phyloP scores from a whole-genome alignment of 1,140 invertebrate species.

The Brachionus angularis region DNA sequence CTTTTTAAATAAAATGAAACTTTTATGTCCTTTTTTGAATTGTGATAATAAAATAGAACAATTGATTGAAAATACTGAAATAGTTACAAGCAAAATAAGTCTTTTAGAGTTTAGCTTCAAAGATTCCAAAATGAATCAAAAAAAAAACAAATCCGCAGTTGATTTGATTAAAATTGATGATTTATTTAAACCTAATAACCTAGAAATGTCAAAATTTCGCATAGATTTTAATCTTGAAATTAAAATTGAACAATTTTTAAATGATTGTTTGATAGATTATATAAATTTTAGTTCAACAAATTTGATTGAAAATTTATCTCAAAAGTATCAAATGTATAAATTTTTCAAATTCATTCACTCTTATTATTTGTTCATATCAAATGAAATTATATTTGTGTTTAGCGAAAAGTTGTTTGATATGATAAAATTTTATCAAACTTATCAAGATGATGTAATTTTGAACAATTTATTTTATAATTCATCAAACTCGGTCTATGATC shows the following conservation, averaged over 20 bases:
- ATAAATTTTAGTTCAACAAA: constrained; percentile 14
- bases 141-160: neutral
- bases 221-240: constrained; percentile 17
- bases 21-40: neutral
- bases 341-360: constrained; percentile 39
- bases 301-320: constrained; percentile 20
- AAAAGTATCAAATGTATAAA: constrained; percentile 31
- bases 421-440: constrained; percentile 13
- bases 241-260: neutral
- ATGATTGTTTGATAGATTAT: neutral
- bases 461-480: constrained; percentile 35
- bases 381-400: constrained; percentile 36
- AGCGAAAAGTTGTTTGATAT: constrained; percentile 36
- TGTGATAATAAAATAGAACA: no score
- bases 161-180: neutral
- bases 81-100: no score
- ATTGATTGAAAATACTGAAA: no score
- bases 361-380: constrained; percentile 40
- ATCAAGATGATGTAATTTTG: constrained; percentile 33
- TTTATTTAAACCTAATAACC: neutral
- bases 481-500: constrained; percentile 9
- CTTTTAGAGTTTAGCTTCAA: no score
- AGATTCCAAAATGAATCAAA: neutral
- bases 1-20: neutral
- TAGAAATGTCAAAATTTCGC: neutral